A percentile compares a stretch with the other conserved stretches of the same genome.
phyloP scores from a whole-genome alignment of 2,888 invertebrate genomes.

The Hedya salicella region DNA sequence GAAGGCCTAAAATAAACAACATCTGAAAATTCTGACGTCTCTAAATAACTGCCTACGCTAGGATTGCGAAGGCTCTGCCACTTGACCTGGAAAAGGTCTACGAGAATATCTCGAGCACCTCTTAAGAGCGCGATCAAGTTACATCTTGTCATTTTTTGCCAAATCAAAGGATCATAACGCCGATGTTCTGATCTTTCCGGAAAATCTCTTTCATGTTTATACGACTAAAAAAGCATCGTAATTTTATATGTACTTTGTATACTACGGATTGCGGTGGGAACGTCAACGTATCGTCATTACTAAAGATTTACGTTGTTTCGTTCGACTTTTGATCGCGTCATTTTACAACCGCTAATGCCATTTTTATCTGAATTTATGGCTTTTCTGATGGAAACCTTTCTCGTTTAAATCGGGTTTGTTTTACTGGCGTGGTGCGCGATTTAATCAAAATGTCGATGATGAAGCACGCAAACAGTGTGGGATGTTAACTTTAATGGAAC shows the following conservation, averaged over 20 bases:
- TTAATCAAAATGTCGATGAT: background rate
- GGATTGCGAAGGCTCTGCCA: background rate
- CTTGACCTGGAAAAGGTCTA: conserved; percentile 13
- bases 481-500: background rate
- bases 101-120: conserved; percentile 14
- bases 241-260: background rate
- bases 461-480: background rate
- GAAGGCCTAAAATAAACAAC: no score
- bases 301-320: conserved; percentile 10
- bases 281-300: conserved; percentile 8
- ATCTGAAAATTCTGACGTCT: background rate
- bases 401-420: conserved; percentile 14
- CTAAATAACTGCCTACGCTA: background rate
- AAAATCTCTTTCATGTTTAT: conserved; percentile 13
- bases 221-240: background rate
- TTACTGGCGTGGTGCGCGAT: background rate
- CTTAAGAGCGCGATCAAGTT: conserved; percentile 6
- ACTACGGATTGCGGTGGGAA: no score
- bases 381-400: conserved; percentile 12
- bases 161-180: conserved; percentile 11
- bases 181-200: background rate
- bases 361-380: conserved; percentile 25
- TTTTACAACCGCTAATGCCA: conserved; percentile 25
- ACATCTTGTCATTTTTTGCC: conserved; percentile 16
- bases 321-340: conserved; percentile 15